Conservation (phyloP, 1,140 invertebrate genomes). For the Plutomurus gul region DNA sequence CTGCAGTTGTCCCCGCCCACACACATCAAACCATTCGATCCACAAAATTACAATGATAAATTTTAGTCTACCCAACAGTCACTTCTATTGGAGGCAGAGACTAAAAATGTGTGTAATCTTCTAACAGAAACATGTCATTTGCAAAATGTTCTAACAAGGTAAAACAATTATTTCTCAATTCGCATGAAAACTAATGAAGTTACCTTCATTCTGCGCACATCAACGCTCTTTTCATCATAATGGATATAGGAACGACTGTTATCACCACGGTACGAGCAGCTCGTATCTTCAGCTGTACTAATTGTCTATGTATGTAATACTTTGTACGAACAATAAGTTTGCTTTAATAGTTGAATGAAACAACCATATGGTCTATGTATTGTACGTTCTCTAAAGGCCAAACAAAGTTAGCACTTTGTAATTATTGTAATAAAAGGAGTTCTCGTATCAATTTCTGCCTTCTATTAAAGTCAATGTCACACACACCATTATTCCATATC, state of each 20-base stretch:
- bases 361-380: background rate
- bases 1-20: too few species aligned
- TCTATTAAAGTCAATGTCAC: background rate
- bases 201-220: background rate
- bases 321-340: background rate
- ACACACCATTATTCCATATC: background rate
- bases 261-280: background rate
- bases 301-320: background rate
- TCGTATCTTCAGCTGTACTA: background rate
- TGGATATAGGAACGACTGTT: background rate
- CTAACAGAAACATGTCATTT: background rate
- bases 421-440: background rate
- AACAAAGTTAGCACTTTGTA: background rate
- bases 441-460: too few species aligned
- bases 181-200: background rate
- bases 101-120: background rate
- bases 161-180: background rate
- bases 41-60: too few species aligned
- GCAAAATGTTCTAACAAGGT: conserved; percentile 3
- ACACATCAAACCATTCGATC: too few species aligned
- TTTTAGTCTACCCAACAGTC: too few species aligned
- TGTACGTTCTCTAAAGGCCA: conserved; percentile 20
- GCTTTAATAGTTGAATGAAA: background rate
- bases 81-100: too few species aligned
- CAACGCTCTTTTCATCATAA: background rate